Conservation (phyloP, 2,797 vertebrate genomes). For the Ptychobarbus kaznakovi region DNA sequence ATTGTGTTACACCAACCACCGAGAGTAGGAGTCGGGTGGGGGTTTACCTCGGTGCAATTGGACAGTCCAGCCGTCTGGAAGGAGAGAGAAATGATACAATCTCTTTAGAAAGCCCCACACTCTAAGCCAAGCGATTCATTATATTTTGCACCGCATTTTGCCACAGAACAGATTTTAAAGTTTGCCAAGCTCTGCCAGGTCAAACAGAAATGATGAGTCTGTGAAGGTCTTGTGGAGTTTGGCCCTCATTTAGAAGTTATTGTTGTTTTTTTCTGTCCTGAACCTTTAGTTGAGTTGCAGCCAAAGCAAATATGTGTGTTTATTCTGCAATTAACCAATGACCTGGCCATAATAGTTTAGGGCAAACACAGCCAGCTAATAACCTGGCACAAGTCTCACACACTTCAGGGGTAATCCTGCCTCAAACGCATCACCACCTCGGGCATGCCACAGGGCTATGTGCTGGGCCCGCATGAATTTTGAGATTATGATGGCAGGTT, state of each 20-base stretch:
- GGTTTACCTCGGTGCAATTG: background rate
- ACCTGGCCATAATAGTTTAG: constrained; percentile 60
- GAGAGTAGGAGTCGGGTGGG: background rate
- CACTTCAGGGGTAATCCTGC: constrained; percentile 46
- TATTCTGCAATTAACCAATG: constrained; percentile 65
- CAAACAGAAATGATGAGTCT: constrained; percentile 43
- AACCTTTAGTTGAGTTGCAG: constrained; percentile 50
- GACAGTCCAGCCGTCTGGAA: background rate
- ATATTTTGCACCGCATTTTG: constrained; percentile 34
- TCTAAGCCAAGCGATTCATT: constrained; percentile 38
- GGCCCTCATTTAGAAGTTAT: constrained; percentile 22
- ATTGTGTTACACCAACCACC: background rate
- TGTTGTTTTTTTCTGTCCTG: constrained; percentile 30
- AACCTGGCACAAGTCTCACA: constrained; percentile 62
- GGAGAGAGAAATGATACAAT: constrained; percentile 42
- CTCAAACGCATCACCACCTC: constrained; percentile 37
- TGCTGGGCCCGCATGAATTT: background rate
- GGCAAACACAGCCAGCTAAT: constrained; percentile 62
- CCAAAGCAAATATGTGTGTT: constrained; percentile 60
- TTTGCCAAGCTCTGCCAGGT: constrained; percentile 13
- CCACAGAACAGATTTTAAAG: constrained; percentile 41
- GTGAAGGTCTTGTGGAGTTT: constrained; percentile 47
- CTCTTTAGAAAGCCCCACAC: constrained; percentile 26
- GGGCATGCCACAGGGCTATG: constrained; percentile 27
- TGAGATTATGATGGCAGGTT: constrained; percentile 29